Base-by-base conservation (phyloP, 1,140 invertebrate species). In the Lepidurus arcticus region DNA sequence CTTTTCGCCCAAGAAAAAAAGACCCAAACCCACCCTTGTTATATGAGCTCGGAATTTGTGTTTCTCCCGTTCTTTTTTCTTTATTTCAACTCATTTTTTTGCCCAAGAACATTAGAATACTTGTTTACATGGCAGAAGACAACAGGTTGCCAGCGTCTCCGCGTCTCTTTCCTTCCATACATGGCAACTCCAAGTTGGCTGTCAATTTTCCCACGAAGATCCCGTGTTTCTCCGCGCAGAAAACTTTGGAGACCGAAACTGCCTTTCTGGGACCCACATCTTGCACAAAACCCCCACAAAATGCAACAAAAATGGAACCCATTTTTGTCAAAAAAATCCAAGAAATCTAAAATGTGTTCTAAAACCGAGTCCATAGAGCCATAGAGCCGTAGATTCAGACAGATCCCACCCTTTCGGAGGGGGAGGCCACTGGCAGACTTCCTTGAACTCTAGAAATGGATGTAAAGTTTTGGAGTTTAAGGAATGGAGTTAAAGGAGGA, bases 131-230 rank as follows among this genome's bases (percentile, higher is more conserved):
- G 53, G 13, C 34, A 34, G 34, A 65, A 65, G 53, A 65, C 13
- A 65, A 65, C 53, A 65, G 53, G 53, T 65, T 65, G 53, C 53
- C 34, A 34, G 34, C 34, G 34, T 34, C 34, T 34, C 34, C 21
- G 9, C 47, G 47, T 65, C 47, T 65, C 47, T 21, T 6, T 65
- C 47, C 47, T 5, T 21, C 53, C 7, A 21, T 65, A 16, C 8
- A 65, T 65, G 53, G 53, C 53, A 34, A 34, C 34, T 34, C 34
- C 34, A 34, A 34, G 8, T 16, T 65, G n/a, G 53, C 53, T 65
- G 53, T 65, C 53, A 21, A 11, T 13, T 65, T 65, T 65, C 53
- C 53, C 53, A 65, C 53, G 53, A 65, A 65, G 53, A 65, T 65
- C 53, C 21, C 1, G 53, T 65, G 53, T 65, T 65, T 65, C 53